Conservation (phyloP, 2,797 vertebrate species). For the Meda fulgida region DNA sequence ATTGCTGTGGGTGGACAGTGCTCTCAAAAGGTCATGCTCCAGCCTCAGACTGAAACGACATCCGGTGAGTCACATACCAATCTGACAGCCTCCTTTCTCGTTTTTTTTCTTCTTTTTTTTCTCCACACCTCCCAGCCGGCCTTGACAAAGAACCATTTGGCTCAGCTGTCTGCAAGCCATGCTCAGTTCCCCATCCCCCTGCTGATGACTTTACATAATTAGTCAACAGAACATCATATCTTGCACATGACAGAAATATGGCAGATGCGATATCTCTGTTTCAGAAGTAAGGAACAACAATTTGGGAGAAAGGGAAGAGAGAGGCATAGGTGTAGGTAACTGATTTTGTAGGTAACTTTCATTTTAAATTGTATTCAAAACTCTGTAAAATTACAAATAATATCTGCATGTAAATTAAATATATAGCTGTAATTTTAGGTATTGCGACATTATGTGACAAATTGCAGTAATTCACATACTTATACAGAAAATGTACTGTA, state of each 20-base stretch:
- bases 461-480: no score
- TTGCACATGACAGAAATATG: slow-evolving; percentile 20
- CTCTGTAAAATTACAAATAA: no score
- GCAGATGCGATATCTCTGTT: slow-evolving; percentile 6
- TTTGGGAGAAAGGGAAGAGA: neutral
- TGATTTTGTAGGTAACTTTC: no score
- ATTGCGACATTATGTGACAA: no score
- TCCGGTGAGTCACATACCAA: slow-evolving; percentile 54
- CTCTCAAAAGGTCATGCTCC: slow-evolving; percentile 54
- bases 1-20: slow-evolving; percentile 50
- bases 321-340: neutral
- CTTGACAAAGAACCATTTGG: slow-evolving; percentile 55
- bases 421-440: no score
- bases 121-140: slow-evolving; percentile 23
- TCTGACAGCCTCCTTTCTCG: slow-evolving; percentile 52
- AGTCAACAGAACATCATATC: slow-evolving; percentile 46
- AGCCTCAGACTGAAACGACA: slow-evolving; percentile 49
- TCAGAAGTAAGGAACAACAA: neutral
- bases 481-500: no score
- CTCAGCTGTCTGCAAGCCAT: slow-evolving; percentile 48
- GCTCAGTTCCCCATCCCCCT: slow-evolving; percentile 20
- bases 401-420: no score
- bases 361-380: no score
- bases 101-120: neutral
- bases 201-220: slow-evolving; percentile 52